A percentile compares a stretch with the other conserved stretches of the same genome.
Evolutionary conservation across 37 sponge, comb jelly and placozoan species (phyloP).

Genomic region (Chondrilla cf. caribensis): DNA sequence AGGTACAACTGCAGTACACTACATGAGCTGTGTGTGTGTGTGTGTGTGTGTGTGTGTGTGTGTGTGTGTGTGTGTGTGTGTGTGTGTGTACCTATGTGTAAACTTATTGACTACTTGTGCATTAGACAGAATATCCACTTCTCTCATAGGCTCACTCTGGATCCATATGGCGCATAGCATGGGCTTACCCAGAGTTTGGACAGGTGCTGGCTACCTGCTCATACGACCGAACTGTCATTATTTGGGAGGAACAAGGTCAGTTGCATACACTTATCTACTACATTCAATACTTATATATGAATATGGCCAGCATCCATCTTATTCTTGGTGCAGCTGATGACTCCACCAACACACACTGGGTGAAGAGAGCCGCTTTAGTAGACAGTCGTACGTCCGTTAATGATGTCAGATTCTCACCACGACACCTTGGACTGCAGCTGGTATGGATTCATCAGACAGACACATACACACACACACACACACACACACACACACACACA

Average conservation of each 20-base stretch:
- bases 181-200: slow-evolving; percentile 99
- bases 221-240: slow-evolving; percentile 85
- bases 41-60: too few relatives aligned
- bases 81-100: background rate
- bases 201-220: slow-evolving; percentile 96
- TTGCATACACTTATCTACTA: too few relatives aligned
- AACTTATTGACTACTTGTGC: background rate
- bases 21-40: background rate
- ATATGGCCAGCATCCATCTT: too few relatives aligned
- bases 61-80: too few relatives aligned
- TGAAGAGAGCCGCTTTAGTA: slow-evolving; percentile 74
- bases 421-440: slow-evolving; percentile 80
- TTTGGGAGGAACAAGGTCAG: slow-evolving; percentile 97
- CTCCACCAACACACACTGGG: slow-evolving; percentile 32
- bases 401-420: slow-evolving; percentile 90
- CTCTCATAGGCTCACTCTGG: slow-evolving; percentile 67
- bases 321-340: background rate
- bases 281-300: too few relatives aligned
- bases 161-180: slow-evolving; percentile 88
- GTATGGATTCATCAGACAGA: slow-evolving; percentile 22
- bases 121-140: too few relatives aligned
- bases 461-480: background rate
- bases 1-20: slow-evolving; percentile 35
- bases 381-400: slow-evolving; percentile 89
- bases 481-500: background rate